Conservation (phyloP, 1,140 invertebrate species). For the Trichoplusia ni region DNA sequence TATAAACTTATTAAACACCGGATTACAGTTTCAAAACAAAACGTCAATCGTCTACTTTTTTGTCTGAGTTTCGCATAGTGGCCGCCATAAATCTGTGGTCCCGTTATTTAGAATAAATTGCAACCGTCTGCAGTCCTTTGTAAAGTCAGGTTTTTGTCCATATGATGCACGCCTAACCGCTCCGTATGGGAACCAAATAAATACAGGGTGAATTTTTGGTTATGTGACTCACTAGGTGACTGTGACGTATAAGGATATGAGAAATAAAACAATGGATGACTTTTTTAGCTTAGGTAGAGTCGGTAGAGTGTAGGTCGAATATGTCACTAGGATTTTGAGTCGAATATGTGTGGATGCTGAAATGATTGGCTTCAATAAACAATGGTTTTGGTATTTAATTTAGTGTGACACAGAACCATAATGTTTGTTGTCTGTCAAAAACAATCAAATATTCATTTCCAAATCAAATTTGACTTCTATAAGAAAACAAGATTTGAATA, state of each 20-base stretch:
- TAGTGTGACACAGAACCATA: too few relatives aligned
- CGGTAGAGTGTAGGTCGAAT: too few relatives aligned
- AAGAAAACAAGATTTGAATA: too few relatives aligned
- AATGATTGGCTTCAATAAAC: too few relatives aligned
- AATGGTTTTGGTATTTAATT: too few relatives aligned
- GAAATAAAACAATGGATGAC: background rate
- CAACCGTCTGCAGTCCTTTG: constrained; percentile 44
- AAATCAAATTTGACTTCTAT: too few relatives aligned
- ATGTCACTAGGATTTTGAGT: too few relatives aligned
- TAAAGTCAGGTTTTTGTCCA: constrained; percentile 41
- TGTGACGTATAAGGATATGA: background rate
- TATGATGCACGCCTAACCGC: constrained; percentile 31
- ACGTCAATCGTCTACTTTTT: constrained; percentile 19
- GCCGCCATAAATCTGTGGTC: constrained; percentile 47
- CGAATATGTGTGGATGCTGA: too few relatives aligned
- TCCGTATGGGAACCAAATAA: constrained; percentile 18
- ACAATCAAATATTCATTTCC: too few relatives aligned
- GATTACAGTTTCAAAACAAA: constrained; percentile 25
- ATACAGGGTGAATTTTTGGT: constrained; percentile 13
- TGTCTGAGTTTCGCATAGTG: constrained; percentile 17
- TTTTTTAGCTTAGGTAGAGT: too few relatives aligned
- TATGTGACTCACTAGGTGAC: background rate
- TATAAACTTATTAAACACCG: constrained; percentile 1
- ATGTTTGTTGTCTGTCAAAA: too few relatives aligned
- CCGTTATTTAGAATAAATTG: constrained; percentile 51